A percentile compares a stretch with the other conserved stretches of the same genome.
Evolutionary conservation across 1,140 invertebrate species (phyloP).

Genomic region (Metopolophium dirhodum): DNA sequence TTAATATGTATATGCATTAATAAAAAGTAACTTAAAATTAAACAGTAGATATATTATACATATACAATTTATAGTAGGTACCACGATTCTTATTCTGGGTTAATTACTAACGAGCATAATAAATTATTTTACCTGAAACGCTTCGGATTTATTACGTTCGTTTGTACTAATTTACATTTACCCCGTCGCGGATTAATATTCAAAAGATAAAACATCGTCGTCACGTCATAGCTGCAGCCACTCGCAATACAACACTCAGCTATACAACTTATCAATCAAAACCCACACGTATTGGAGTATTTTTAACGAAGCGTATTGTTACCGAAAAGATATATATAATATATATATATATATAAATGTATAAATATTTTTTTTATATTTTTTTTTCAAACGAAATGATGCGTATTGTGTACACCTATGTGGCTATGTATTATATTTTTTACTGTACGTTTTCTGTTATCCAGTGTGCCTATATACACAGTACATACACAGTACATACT

Average conservation of each 20-base stretch:
- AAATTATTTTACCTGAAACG: background rate
- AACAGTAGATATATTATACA: conserved; percentile 5
- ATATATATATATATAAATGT: background rate
- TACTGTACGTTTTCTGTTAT: background rate
- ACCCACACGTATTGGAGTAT: background rate
- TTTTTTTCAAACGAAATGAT: background rate
- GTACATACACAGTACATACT: background rate
- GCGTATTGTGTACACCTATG: background rate
- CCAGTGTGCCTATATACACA: background rate
- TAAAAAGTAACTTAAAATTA: conserved; percentile 15
- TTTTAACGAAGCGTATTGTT: conserved; percentile 13
- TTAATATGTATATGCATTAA: conserved; percentile 13
- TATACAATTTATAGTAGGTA: background rate
- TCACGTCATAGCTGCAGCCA: background rate
- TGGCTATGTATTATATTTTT: background rate
- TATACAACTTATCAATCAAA: background rate
- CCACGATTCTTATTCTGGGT: background rate
- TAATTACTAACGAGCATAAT: conserved; percentile 26
- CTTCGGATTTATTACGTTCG: background rate
- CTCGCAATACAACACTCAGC: background rate
- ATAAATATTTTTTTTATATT: background rate
- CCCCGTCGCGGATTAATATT: background rate
- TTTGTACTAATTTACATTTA: background rate
- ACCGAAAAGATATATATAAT: background rate
- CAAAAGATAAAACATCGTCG: conserved; percentile 5